phyloP scores from a whole-genome alignment of 2,888 invertebrate species.

The Lissocephala sabroskyi region DNA sequence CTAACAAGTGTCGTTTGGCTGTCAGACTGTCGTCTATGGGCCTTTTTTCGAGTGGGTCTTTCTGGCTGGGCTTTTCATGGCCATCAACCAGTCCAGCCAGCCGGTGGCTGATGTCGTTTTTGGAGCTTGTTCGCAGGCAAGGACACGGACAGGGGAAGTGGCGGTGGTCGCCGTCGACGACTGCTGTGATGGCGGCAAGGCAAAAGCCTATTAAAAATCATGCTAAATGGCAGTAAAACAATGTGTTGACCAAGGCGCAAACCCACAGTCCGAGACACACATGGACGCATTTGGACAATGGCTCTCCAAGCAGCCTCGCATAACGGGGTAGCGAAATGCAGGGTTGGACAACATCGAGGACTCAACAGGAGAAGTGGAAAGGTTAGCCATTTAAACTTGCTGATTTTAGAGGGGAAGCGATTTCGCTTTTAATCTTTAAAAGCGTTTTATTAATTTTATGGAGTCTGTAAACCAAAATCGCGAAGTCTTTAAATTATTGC shows the following conservation, averaged over 20 bases:
- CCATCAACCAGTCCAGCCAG: conserved; percentile 30
- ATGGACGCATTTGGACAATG: too few species aligned
- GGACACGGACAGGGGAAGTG: not conserved
- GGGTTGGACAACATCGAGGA: too few species aligned
- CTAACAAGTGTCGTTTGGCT: conserved; percentile 58
- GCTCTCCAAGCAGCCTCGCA: too few species aligned
- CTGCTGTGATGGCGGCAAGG: conserved; percentile 26
- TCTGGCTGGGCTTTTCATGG: conserved; percentile 44
- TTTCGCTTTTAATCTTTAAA: too few species aligned
- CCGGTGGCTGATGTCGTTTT: conserved; percentile 5
- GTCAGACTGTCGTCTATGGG: conserved; percentile 41
- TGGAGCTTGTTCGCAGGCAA: not conserved
- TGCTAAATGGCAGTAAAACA: conserved; percentile 61
- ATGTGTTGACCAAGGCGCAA: conserved; percentile 30
- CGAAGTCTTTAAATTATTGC: too few species aligned
- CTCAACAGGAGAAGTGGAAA: too few species aligned
- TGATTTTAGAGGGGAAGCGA: too few species aligned
- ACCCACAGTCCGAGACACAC: not conserved
- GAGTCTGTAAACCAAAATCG: too few species aligned
- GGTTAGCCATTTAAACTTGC: too few species aligned
- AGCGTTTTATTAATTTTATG: too few species aligned
- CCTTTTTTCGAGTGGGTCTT: conserved; percentile 8
- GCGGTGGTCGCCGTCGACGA: conserved; percentile 12
- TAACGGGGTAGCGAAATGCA: too few species aligned
- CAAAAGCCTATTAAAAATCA: conserved; percentile 61